Conservation (phyloP, 2,888 invertebrate genomes). For the Geotrupes spiniger region DNA sequence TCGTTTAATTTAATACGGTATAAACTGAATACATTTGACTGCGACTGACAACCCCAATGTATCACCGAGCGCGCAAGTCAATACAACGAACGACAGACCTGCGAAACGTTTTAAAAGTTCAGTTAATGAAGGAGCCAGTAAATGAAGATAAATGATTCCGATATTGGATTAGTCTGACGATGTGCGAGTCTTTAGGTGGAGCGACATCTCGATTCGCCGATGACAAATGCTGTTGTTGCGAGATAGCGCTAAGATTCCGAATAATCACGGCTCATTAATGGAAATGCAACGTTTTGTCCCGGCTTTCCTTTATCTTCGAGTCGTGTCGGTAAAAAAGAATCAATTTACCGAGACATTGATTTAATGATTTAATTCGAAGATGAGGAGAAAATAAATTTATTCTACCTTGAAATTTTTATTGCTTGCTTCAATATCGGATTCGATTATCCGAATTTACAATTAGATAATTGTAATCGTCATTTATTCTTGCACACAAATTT, state of each 20-base stretch:
- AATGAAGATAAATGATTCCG: slow-evolving; percentile 54
- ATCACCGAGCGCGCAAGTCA: slow-evolving; percentile 39
- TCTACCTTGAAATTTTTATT: too few species aligned
- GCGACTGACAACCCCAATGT: slow-evolving; percentile 46
- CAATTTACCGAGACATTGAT: too few species aligned
- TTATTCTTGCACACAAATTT: too few species aligned
- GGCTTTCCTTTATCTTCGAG: slow-evolving; percentile 3
- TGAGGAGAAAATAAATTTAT: too few species aligned
- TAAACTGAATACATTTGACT: slow-evolving; percentile 47
- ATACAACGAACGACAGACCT: slow-evolving; percentile 42
- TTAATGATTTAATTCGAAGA: too few species aligned
- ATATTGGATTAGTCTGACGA: slow-evolving; percentile 53
- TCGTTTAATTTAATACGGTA: slow-evolving; percentile 46
- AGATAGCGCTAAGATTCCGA: slow-evolving; percentile 6
- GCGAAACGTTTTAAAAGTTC: slow-evolving; percentile 48
- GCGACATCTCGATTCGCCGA: slow-evolving; percentile 20
- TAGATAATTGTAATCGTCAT: too few species aligned
- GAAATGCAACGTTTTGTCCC: slow-evolving; percentile 14
- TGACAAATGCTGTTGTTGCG: slow-evolving; percentile 5
- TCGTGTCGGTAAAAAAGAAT: too few species aligned
- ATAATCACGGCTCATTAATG: slow-evolving; percentile 22
- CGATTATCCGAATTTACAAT: too few species aligned
- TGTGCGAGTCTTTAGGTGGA: slow-evolving; percentile 25
- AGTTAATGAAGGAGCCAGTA: slow-evolving; percentile 52
- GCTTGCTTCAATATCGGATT: too few species aligned